Evolutionary conservation across 2,113 vertebrate genomes (phyloP).

Genomic region (Hepsetus odoe): DNA sequence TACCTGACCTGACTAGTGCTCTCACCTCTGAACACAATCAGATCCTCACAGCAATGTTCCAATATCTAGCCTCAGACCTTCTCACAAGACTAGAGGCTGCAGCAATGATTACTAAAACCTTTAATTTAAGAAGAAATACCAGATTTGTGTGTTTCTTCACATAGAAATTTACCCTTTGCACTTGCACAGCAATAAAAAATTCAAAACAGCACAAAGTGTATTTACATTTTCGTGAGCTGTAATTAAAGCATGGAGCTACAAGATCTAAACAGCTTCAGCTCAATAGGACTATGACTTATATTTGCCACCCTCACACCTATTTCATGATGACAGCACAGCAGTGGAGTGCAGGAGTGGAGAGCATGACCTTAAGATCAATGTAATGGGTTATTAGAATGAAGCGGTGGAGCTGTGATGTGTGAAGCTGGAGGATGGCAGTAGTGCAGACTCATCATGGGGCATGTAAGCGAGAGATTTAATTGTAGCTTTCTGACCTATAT

Average conservation of each 20-base stretch:
- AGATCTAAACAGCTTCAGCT: neutral
- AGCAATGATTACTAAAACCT: too few relatives aligned
- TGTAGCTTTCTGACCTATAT: neutral
- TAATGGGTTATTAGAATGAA: constrained; percentile 26
- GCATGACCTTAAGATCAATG: constrained; percentile 22
- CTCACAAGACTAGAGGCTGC: too few relatives aligned
- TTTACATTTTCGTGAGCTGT: neutral
- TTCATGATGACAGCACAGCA: neutral
- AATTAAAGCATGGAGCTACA: constrained; percentile 1
- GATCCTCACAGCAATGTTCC: too few relatives aligned
- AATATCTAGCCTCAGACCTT: too few relatives aligned
- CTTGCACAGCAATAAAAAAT: too few relatives aligned
- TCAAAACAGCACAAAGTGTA: too few relatives aligned
- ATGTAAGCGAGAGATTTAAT: neutral
- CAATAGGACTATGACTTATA: neutral
- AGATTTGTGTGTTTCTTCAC: too few relatives aligned
- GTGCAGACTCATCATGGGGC: neutral
- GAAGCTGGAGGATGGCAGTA: constrained; percentile 1
- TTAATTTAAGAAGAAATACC: too few relatives aligned
- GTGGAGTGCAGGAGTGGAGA: neutral
- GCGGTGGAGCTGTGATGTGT: neutral
- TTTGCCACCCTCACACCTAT: neutral
- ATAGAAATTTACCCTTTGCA: too few relatives aligned
- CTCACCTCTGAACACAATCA: too few relatives aligned
- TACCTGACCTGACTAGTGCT: too few relatives aligned